A percentile compares a stretch with the other conserved stretches of the same genome.
These are phyloP conservation scores for Papilio demoleus DNA, from an alignment of 2,888 invertebrate genomes.

Conservation along the genomic window DNA sequence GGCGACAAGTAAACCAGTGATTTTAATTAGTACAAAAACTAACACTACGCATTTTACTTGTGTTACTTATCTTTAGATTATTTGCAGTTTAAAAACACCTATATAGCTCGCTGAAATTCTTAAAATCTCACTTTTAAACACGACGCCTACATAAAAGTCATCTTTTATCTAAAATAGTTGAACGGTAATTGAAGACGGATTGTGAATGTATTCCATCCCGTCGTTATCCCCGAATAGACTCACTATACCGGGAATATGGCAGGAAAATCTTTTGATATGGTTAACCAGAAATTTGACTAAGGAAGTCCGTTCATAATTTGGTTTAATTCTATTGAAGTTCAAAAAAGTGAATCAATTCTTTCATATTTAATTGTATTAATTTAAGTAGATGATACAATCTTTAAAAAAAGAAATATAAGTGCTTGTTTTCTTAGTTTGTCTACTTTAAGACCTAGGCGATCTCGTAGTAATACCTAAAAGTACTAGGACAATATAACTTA, in stretches of 20 bases:
- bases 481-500: not conserved
- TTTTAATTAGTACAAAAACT: too few species aligned
- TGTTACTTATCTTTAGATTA: too few species aligned
- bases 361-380: not conserved
- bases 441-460: slow-evolving; percentile 54
- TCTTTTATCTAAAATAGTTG: not conserved
- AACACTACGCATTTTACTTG: too few species aligned
- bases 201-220: slow-evolving; percentile 29
- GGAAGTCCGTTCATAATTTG: slow-evolving; percentile 29
- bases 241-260: slow-evolving; percentile 47
- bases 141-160: not conserved
- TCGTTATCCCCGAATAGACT: slow-evolving; percentile 41
- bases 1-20: too few species aligned
- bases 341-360: not conserved
- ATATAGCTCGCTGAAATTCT: too few species aligned
- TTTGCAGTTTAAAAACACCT: not conserved
- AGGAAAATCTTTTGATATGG: slow-evolving; percentile 50
- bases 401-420: too few species aligned
- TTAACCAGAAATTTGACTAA: slow-evolving; percentile 41
- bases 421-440: not conserved
- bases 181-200: slow-evolving; percentile 5
- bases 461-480: slow-evolving; percentile 51
- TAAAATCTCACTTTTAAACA: too few species aligned
- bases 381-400: too few species aligned
- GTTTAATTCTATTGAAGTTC: not conserved